phyloP scores from a whole-genome alignment of 2,888 invertebrate genomes.

The Gasteruption jaculator region DNA sequence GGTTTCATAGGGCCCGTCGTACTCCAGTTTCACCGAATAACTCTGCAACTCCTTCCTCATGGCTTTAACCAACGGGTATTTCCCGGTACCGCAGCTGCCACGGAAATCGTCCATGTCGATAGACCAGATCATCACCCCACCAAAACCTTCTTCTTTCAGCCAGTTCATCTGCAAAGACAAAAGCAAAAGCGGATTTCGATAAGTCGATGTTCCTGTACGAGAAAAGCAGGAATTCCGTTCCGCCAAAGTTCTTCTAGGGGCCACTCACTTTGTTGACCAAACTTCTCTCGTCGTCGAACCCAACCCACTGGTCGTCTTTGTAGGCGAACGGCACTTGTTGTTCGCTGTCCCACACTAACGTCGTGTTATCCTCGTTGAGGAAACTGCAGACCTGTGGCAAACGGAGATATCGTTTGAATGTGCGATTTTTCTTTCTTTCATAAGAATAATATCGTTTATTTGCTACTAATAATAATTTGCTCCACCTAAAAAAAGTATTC shows the following conservation, averaged over 20 bases:
- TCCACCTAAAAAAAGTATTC: too few species aligned
- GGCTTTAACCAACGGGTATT: conserved; percentile 83
- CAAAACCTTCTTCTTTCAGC: conserved; percentile 90
- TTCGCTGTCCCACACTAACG: conserved; percentile 92
- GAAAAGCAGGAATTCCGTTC: background rate
- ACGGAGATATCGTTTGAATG: background rate
- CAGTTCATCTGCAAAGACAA: conserved; percentile 70
- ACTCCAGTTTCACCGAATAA: conserved; percentile 78
- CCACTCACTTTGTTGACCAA: conserved; percentile 77
- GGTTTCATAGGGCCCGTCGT: conserved; percentile 82
- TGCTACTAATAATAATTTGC: too few species aligned
- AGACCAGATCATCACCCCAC: conserved; percentile 97
- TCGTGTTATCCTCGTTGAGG: conserved; percentile 83
- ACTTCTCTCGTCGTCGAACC: conserved; percentile 90
- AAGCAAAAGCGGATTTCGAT: background rate
- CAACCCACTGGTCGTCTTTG: conserved; percentile 87
- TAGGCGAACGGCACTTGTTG: conserved; percentile 95
- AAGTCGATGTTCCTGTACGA: background rate
- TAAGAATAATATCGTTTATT: too few species aligned
- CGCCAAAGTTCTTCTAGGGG: background rate
- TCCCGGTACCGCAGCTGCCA: conserved; percentile 84
- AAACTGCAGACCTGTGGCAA: conserved; percentile 79
- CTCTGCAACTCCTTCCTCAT: conserved; percentile 80
- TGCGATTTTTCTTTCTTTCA: too few species aligned
- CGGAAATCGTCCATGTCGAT: conserved; percentile 94